Base-by-base conservation (phyloP, 2,888 invertebrate species). In the Plusia festucae region DNA sequence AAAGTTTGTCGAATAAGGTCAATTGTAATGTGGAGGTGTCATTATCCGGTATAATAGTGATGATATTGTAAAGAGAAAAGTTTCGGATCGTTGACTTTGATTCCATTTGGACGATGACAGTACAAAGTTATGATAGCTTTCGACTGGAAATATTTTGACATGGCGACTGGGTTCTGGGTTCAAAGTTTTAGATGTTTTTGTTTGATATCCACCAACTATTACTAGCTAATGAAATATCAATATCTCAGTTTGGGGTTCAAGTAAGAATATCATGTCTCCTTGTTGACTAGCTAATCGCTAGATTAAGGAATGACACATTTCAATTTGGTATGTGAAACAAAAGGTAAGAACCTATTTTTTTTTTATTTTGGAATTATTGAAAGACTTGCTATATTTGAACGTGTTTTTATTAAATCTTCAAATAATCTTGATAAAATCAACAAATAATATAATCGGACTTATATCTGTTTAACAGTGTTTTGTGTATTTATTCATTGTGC, bases 391-490 rank as follows among this genome's bases (percentile, higher is more conserved):
- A 32, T 53, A 53, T 32, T 53, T 7, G 44, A 70, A 73, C 70
- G 63, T 76, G 54, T 76, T 81, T n/a, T 81, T 79, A 80, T 81
- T 80, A 76, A 79, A 80, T 78, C 27, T 68, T 67, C 52, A 73
- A 71, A 65, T 65, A 74, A 81, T 60, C 55, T 72, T 27, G 46
- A 73, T 63, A 64, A 65, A 30, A 54, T 51, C 53, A 70, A 62
- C 54, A 60, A 53, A 53, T 34, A 46, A 62, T 62, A 15, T 34
- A 46, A 62, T 62, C 15, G 46, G 71, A 49, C 44, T 27, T 18
- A 22, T 54, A 54, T n/a, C n/a, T 56, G 30, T 6, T 15, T 22
- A 46, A 46, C 59, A 63, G 55, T 62, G 57, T 62, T 65, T 65
- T 58, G 62, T 78, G 62, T 69, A 34, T 49, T 52, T 24, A 49